Evolutionary conservation across 2,113 vertebrate genomes (phyloP), one percentile per base, ranked within the genome.

Genomic region (Beaufortia kweichowensis): DNA sequence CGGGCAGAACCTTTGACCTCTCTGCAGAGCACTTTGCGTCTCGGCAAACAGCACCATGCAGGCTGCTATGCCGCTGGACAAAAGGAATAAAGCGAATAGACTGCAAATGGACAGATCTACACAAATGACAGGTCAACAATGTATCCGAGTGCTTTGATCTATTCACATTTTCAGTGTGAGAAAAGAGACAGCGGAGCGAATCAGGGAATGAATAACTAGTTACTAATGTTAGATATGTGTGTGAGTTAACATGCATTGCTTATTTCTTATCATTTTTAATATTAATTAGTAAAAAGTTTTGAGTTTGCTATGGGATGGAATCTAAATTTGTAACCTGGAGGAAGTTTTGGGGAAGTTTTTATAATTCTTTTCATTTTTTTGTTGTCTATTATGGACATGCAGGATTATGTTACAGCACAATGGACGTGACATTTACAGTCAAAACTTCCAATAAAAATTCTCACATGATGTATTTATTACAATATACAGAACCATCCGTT

Each of bases 231-330:
- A 48, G 17, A 43, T 12, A 17, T 10, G 17, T 41, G 71, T 86
- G 74, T 81, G 85, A 87, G 86, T 83, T 82, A 61, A 81, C 81
- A 76, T 86, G 87, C 86, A 87, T 87, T 91, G 86, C n/a, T 65
- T 65, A 24, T 43, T 64, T 41, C 31, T 64, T 10, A 41, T 41
- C 33, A 64, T n/a, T 14, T n/a, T n/a, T n/a, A n/a, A n/a, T n/a
- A n/a, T n/a, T n/a, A n/a, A n/a, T n/a, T n/a, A n/a, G n/a, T n/a
- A n/a, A n/a, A n/a, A n/a, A n/a, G n/a, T n/a, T n/a, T n/a, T n/a
- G n/a, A n/a, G n/a, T n/a, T n/a, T n/a, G n/a, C n/a, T n/a, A n/a
- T n/a, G n/a, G n/a, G n/a, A n/a, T n/a, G n/a, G n/a, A n/a, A n/a
- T n/a, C n/a, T n/a, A n/a, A n/a, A n/a, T n/a, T n/a, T n/a, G n/a